Percentiles rank a stretch among this genome's conserved stretches.
Conservation (phyloP, 2,113 vertebrate genomes). For the Tychaedon coryphoeus region DNA sequence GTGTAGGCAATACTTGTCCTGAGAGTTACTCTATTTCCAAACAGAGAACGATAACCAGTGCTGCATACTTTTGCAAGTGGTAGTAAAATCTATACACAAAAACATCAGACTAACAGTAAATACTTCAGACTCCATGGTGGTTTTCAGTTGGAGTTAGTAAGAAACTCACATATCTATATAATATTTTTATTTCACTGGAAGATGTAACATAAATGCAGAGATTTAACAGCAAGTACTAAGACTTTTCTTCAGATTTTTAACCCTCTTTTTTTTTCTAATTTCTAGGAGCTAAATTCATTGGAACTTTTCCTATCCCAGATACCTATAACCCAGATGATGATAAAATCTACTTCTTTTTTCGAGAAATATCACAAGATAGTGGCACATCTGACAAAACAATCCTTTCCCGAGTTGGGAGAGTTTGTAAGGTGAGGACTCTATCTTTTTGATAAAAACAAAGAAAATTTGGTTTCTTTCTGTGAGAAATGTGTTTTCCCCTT, state of each 20-base stretch:
- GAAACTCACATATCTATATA: background rate
- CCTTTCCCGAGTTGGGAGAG: slow-evolving; percentile 91
- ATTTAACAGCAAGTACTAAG: background rate
- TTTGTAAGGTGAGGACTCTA: slow-evolving; percentile 86
- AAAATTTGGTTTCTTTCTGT: background rate
- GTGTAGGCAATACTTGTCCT: background rate
- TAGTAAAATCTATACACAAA: background rate
- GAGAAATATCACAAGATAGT: slow-evolving; percentile 90
- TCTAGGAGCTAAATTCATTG: slow-evolving; percentile 93
- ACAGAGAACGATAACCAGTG: background rate
- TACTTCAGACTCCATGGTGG: background rate
- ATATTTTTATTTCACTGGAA: background rate
- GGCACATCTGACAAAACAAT: slow-evolving; percentile 87
- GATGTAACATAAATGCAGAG: background rate
- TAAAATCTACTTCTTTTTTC: slow-evolving; percentile 99
- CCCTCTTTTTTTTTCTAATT: background rate
- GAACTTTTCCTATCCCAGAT: slow-evolving; percentile 89
- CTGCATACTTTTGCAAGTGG: background rate
- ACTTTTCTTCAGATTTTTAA: background rate
- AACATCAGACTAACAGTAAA: background rate
- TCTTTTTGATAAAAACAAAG: background rate
- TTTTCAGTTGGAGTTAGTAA: background rate
- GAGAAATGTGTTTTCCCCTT: background rate
- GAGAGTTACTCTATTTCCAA: background rate
- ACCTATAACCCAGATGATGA: slow-evolving; percentile 97